Percentiles rank a stretch among this genome's conserved stretches.
phyloP scores from a whole-genome alignment of 2,797 vertebrate genomes.

The Odontamblyopus rebecca region DNA sequence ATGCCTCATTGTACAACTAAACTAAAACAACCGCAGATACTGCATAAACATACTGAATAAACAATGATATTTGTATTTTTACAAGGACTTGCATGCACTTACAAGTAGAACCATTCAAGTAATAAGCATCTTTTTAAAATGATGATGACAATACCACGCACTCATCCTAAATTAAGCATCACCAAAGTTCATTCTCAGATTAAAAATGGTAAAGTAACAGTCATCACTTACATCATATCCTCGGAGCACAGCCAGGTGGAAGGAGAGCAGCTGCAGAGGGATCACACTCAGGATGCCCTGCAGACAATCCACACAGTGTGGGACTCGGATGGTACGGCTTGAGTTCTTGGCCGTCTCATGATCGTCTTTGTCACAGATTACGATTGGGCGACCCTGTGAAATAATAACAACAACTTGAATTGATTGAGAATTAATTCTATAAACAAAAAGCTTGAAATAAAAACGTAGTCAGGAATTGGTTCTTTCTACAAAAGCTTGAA shows the following conservation, averaged over 20 bases:
- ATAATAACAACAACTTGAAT: constrained; percentile 3
- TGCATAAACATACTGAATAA: too few species aligned
- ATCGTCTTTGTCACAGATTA: constrained; percentile 96
- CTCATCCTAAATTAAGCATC: too few species aligned
- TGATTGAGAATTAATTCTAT: not conserved
- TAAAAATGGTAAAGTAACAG: too few species aligned
- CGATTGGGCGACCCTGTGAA: constrained; percentile 90
- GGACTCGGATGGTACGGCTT: constrained; percentile 92
- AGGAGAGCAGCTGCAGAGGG: constrained; percentile 95
- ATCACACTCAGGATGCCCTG: constrained; percentile 97
- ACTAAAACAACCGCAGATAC: too few species aligned
- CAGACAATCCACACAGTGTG: constrained; percentile 95
- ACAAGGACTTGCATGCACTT: too few species aligned
- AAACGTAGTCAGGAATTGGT: too few species aligned
- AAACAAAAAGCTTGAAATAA: not conserved
- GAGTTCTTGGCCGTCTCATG: constrained; percentile 92
- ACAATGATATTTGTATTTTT: too few species aligned
- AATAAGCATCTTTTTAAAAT: not conserved
- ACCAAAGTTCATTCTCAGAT: too few species aligned
- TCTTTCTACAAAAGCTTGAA: not conserved
- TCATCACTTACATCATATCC: constrained; percentile 89
- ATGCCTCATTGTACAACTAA: too few species aligned
- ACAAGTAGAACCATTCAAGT: not conserved
- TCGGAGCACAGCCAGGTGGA: constrained; percentile 94
- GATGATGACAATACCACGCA: not conserved